Percentiles rank a stretch among this genome's conserved stretches.
Conservation (phyloP, 2,888 invertebrate genomes). For the Dyspetes luteomarginatus region DNA sequence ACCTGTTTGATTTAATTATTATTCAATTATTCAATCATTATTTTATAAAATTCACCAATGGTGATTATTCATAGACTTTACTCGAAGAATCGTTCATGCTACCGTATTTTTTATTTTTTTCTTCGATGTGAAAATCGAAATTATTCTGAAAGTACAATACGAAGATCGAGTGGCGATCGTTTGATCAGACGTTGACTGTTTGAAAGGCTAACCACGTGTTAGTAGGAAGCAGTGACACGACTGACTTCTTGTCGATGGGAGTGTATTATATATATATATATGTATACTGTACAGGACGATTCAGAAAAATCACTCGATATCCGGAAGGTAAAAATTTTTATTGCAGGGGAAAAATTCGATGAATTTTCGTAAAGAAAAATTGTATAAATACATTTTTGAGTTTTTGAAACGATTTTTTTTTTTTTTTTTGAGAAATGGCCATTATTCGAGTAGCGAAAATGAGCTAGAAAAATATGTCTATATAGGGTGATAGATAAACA, state of each 20-base stretch:
- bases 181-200: slow-evolving; percentile 35
- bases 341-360: neutral
- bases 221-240: slow-evolving; percentile 42
- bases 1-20: too few species aligned
- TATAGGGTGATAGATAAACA: too few species aligned
- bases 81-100: too few species aligned
- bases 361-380: neutral
- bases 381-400: neutral
- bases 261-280: slow-evolving; percentile 31
- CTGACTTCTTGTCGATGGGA: slow-evolving; percentile 31
- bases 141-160: slow-evolving; percentile 1
- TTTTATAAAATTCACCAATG: too few species aligned
- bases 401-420: too few species aligned
- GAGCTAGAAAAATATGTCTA: too few species aligned
- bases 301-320: slow-evolving; percentile 40
- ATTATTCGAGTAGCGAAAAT: too few species aligned
- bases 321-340: slow-evolving; percentile 42
- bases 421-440: neutral
- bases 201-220: slow-evolving; percentile 60
- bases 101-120: neutral
- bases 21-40: too few species aligned
- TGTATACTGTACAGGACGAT: slow-evolving; percentile 21
- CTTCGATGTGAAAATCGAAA: neutral
- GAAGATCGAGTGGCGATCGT: neutral
- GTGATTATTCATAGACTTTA: too few species aligned